A percentile compares a stretch with the other conserved stretches of the same genome.
These are phyloP conservation scores for Melanocharis versteri DNA, from an alignment of 2,113 vertebrate genomes.

Conservation along the genomic window DNA sequence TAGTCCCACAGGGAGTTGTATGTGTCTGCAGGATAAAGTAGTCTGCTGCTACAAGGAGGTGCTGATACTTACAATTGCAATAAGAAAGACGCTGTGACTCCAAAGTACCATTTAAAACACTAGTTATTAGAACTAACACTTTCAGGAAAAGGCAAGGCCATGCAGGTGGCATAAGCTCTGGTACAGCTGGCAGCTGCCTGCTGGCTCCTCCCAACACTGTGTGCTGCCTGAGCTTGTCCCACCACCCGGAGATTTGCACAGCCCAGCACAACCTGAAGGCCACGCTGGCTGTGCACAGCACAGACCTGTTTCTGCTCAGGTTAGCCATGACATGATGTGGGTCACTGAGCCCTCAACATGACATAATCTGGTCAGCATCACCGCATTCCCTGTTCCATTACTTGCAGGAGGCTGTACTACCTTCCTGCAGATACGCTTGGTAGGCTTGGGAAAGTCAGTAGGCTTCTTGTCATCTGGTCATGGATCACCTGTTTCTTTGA, in stretches of 20 bases:
- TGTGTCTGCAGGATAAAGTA: background rate
- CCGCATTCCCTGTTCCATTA: background rate
- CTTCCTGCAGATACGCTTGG: background rate
- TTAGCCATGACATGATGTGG: accelerated
- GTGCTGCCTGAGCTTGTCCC: background rate
- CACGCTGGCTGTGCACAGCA: accelerated
- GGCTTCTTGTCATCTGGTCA: background rate
- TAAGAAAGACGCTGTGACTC: accelerated
- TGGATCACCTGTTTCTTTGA: background rate
- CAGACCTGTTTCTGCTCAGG: background rate
- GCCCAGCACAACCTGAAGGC: background rate
- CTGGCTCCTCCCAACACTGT: background rate
- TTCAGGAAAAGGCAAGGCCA: background rate
- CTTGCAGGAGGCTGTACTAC: no score
- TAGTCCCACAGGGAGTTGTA: background rate
- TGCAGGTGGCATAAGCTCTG: background rate
- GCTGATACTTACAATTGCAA: background rate
- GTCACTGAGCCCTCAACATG: no score
- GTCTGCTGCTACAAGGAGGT: background rate
- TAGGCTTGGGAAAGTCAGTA: background rate
- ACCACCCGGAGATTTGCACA: no score
- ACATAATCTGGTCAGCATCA: background rate
- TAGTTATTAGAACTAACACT: background rate
- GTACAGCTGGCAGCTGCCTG: accelerated
- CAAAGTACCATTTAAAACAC: background rate